Conservation (phyloP, 2,113 vertebrate genomes). For the Phyllostomus discolor region DNA sequence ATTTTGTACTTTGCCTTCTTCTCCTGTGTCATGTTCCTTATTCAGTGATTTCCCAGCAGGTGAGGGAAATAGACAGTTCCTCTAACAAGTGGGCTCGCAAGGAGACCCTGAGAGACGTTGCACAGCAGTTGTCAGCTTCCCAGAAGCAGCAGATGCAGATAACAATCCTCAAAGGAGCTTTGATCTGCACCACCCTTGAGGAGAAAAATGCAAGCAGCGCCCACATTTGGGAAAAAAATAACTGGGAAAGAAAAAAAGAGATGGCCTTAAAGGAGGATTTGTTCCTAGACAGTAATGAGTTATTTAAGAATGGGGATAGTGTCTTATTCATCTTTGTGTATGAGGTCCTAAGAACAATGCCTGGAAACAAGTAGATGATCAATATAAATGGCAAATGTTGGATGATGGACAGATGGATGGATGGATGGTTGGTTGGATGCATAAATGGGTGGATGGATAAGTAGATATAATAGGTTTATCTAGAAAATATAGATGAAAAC, state of each 20-base stretch:
- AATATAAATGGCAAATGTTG: neutral
- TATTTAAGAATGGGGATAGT: neutral
- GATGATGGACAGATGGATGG: neutral
- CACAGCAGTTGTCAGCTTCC: neutral
- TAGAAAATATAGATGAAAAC: neutral
- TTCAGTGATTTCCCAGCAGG: neutral
- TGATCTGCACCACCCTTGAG: neutral
- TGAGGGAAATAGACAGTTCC: neutral
- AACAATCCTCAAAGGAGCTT: neutral
- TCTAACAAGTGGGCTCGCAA: neutral
- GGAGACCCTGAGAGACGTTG: neutral
- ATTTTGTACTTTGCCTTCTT: neutral
- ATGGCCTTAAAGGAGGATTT: neutral
- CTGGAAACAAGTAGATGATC: neutral
- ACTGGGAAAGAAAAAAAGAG: neutral
- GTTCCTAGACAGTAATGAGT: neutral
- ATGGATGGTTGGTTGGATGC: neutral
- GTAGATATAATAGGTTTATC: neutral
- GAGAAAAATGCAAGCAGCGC: neutral
- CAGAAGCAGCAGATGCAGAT: neutral
- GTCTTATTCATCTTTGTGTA: slow-evolving; percentile 61
- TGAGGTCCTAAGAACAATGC: neutral
- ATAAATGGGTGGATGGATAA: neutral
- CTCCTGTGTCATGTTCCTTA: neutral
- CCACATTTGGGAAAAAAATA: neutral